These are phyloP conservation scores for Tympanoctomys barrerae DNA, from an alignment of 2,797 vertebrate species.

Conservation along the genomic window DNA sequence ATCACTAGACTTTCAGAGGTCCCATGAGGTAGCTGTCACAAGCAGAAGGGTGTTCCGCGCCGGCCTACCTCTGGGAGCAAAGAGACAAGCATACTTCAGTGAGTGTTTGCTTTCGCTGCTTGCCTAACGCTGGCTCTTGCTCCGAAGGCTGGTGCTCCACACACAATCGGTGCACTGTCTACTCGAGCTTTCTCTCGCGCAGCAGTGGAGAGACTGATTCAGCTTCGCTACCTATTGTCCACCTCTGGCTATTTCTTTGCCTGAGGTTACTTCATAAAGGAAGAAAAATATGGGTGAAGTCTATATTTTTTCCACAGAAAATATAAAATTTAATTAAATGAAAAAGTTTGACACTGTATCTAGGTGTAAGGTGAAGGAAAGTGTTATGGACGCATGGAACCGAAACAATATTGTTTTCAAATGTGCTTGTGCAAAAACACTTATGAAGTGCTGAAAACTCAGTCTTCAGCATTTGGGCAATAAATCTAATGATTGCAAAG, in stretches of 20 bases:
- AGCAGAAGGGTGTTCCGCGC: neutral
- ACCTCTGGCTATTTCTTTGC: neutral
- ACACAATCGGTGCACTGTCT: constrained; percentile 1
- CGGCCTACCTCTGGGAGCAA: neutral
- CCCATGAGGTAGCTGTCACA: neutral
- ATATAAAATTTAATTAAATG: neutral
- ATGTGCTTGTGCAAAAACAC: neutral
- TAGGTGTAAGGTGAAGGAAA: constrained; percentile 35
- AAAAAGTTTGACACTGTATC: constrained; percentile 34
- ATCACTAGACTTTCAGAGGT: neutral
- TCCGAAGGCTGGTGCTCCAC: neutral
- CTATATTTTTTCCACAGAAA: neutral
- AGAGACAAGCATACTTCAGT: neutral
- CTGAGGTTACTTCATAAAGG: neutral
- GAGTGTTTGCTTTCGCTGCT: neutral
- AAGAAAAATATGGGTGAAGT: neutral
- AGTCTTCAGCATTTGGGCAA: neutral
- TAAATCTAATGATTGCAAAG: neutral
- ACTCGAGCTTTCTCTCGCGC: neutral
- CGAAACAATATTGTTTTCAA: neutral
- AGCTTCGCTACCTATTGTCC: neutral
- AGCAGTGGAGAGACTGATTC: neutral
- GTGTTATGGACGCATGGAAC: neutral
- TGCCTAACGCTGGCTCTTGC: neutral
- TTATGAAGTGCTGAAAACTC: neutral